Evolutionary conservation across 2,113 vertebrate species (phyloP).

Genomic region (Mirza zaza): DNA sequence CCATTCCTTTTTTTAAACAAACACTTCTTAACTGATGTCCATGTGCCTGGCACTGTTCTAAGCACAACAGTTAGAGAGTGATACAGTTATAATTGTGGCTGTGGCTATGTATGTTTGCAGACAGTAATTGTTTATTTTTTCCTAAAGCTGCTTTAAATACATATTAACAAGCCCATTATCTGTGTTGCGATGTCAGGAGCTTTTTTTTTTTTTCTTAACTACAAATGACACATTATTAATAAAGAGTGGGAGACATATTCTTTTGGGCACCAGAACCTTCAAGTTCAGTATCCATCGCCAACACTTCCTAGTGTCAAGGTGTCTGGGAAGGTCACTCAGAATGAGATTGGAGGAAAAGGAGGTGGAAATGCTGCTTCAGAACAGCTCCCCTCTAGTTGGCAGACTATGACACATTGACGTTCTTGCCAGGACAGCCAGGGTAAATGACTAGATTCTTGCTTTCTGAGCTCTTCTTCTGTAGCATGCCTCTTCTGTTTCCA

Average conservation of each 20-base stretch:
- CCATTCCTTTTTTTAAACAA: neutral
- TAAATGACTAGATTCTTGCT: neutral
- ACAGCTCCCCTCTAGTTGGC: neutral
- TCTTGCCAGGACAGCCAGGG: neutral
- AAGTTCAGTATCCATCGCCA: neutral
- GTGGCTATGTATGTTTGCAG: neutral
- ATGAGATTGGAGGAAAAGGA: neutral
- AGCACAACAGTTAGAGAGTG: neutral
- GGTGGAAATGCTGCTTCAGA: neutral
- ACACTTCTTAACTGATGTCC: neutral
- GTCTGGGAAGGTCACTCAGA: neutral
- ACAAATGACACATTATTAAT: neutral
- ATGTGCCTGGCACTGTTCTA: neutral
- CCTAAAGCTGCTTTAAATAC: neutral
- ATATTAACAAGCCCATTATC: neutral
- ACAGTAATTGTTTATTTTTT: neutral
- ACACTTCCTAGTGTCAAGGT: neutral
- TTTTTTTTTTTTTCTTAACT: neutral
- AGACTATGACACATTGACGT: neutral
- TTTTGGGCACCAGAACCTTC: neutral
- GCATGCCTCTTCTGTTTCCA: neutral
- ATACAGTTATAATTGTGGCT: neutral
- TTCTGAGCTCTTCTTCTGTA: neutral
- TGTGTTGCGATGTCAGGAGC: neutral
- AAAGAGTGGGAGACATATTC: neutral